These are phyloP conservation scores for Fulica atra DNA, from an alignment of 2,113 vertebrate species.

Conservation along the genomic window DNA sequence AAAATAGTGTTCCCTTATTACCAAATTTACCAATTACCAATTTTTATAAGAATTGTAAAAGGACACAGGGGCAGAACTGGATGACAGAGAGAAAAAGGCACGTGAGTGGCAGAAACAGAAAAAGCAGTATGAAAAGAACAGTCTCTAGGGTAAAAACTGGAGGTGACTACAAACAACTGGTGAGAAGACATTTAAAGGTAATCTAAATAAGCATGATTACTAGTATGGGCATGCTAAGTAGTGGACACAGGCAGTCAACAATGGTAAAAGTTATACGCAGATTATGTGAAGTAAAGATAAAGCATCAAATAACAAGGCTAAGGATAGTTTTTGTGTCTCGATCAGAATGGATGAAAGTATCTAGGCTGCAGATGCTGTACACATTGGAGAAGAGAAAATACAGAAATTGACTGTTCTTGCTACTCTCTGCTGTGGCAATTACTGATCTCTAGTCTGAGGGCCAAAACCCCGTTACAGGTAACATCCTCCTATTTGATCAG, in stretches of 20 bases:
- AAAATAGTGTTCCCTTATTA: not conserved
- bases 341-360: not conserved
- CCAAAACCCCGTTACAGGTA: not conserved
- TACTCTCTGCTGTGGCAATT: fast-evolving
- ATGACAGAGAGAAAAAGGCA: not conserved
- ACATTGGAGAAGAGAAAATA: not conserved
- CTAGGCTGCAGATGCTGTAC: not conserved
- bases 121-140: not conserved
- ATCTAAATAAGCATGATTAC: not conserved
- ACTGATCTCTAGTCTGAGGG: not conserved
- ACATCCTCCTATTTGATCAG: not conserved
- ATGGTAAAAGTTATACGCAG: not conserved
- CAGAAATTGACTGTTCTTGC: not conserved
- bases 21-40: too few relatives aligned
- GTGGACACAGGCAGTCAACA: not conserved
- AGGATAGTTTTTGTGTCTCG: not conserved
- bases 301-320: not conserved
- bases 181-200: not conserved
- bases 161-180: not conserved
- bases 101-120: not conserved
- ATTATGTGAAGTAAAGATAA: not conserved
- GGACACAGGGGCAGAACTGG: not conserved
- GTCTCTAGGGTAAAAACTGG: not conserved
- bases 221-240: not conserved
- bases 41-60: not conserved